Evolutionary conservation across 2,888 invertebrate species (phyloP).

Genomic region (Spodoptera littoralis): DNA sequence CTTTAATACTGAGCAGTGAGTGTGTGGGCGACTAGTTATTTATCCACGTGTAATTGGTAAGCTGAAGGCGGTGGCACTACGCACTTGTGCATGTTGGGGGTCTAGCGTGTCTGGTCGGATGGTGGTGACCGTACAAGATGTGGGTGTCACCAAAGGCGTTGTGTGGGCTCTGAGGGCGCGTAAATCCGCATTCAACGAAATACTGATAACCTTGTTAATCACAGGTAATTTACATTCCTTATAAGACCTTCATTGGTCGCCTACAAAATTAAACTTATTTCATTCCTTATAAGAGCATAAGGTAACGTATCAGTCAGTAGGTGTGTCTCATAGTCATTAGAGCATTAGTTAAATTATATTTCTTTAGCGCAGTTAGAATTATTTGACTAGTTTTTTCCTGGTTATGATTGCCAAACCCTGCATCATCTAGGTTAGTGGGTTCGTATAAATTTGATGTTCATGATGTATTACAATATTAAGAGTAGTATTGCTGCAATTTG

Average conservation of each 20-base stretch:
- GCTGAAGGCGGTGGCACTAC: constrained; percentile 42
- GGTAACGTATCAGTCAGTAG: constrained; percentile 34
- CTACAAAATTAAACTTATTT: constrained; percentile 42
- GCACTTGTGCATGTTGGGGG: constrained; percentile 35
- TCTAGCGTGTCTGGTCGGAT: constrained; percentile 47
- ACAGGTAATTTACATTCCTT: constrained; percentile 63
- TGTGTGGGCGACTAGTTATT: constrained; percentile 66
- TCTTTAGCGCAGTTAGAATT: constrained; percentile 13
- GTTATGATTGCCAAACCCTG: constrained; percentile 52
- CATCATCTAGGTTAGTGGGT: constrained; percentile 70
- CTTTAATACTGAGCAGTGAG: constrained; percentile 45
- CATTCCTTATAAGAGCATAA: constrained; percentile 23
- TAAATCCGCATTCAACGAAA: constrained; percentile 82
- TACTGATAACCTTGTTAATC: constrained; percentile 71
- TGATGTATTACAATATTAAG: constrained; percentile 51
- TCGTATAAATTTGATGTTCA: constrained; percentile 57
- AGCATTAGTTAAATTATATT: constrained; percentile 17
- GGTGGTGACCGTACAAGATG: constrained; percentile 54
- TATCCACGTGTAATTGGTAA: constrained; percentile 59
- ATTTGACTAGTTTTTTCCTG: constrained; percentile 39
- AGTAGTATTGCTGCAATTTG: constrained; percentile 41
- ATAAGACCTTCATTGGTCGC: constrained; percentile 57
- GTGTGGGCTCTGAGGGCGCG: constrained; percentile 70
- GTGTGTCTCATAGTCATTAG: constrained; percentile 37
- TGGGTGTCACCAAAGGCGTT: constrained; percentile 68